Evolutionary conservation across 2,797 vertebrate species (phyloP).

Genomic region (Pipistrellus kuhlii): DNA sequence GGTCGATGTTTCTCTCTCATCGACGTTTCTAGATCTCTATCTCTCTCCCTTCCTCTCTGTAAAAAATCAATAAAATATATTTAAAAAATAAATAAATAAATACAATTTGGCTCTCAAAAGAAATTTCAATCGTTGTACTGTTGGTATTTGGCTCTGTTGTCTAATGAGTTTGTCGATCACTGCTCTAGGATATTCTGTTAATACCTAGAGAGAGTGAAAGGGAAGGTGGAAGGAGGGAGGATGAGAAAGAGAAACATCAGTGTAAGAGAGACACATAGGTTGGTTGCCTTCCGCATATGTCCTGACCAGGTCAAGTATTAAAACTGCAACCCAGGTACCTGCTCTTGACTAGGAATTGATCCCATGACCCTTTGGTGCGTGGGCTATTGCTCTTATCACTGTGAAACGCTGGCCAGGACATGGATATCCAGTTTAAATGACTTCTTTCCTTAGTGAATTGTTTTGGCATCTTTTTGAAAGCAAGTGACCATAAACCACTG

Average conservation of each 20-base stretch:
- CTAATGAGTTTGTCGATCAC: too few species aligned
- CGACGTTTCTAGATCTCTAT: too few species aligned
- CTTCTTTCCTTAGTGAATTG: constrained; percentile 23
- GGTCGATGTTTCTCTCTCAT: too few species aligned
- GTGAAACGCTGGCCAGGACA: neutral
- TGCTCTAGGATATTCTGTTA: neutral
- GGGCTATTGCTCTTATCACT: neutral
- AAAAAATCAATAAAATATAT: too few species aligned
- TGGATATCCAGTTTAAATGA: constrained; percentile 30
- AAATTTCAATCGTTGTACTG: too few species aligned
- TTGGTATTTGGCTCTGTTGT: too few species aligned
- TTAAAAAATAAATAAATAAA: too few species aligned
- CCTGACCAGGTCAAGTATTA: too few species aligned
- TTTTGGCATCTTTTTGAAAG: constrained; percentile 28
- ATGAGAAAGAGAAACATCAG: neutral
- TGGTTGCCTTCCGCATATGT: neutral
- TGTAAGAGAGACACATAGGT: neutral
- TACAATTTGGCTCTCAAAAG: too few species aligned
- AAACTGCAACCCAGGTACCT: neutral
- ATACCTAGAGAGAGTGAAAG: neutral
- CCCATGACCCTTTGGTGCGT: neutral
- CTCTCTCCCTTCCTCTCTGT: too few species aligned
- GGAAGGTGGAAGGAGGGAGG: neutral
- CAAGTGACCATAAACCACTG: neutral
- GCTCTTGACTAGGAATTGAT: neutral